Base-by-base conservation (phyloP, 2,888 invertebrate genomes). In the Eueremaeus valkanovi region DNA sequence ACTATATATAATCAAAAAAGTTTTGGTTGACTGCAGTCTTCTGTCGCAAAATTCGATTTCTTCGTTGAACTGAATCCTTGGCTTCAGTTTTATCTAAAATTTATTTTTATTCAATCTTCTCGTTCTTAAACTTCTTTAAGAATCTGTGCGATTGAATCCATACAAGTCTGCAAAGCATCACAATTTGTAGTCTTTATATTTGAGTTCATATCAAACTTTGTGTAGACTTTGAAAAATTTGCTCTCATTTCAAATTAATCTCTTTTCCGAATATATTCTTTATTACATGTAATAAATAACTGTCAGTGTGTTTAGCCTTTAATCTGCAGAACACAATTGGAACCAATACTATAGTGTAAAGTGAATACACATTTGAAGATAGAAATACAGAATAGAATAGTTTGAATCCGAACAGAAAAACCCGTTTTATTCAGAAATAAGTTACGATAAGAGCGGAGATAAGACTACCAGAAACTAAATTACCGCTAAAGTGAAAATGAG, bases 191-290 rank as follows among this genome's bases (percentile, higher is more conserved):
- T 18, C 58, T 29, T 29, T 29, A 16, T 29, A 45, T 45, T 16
- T 58, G 11, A 29, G 16, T 58, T 58, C 31, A 58, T 5, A 58
- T 13, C 58, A 58, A 58, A 58, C 58, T 58, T 45, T 45, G 45
- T 21, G 18, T 31, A 66, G 66, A 66, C 40, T 66, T 66, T 66
- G 66, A 66, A 66, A 66, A 66, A 66, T 66, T 66, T 40, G 66
- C 40, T 40, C 21, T 18, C 31, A 33, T 66, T 66, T 66, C 40
- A 40, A 66, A 66, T 66, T 66, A 66, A 66, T 40, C 21, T 66
- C 21, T 66, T 66, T 55, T 58, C 16, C 18, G 9, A 36, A 33
- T 40, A 55, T 55, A 55, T 55, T 55, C 24, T 66, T 66, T 66
- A 66, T 66, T 66, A 40, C 24, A 40, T 24, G 40, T 31, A 66